Evolutionary conservation across 2,113 vertebrate species (phyloP), one percentile per base, ranked within the genome.

Genomic region (Phylloscopus trochiloides): DNA sequence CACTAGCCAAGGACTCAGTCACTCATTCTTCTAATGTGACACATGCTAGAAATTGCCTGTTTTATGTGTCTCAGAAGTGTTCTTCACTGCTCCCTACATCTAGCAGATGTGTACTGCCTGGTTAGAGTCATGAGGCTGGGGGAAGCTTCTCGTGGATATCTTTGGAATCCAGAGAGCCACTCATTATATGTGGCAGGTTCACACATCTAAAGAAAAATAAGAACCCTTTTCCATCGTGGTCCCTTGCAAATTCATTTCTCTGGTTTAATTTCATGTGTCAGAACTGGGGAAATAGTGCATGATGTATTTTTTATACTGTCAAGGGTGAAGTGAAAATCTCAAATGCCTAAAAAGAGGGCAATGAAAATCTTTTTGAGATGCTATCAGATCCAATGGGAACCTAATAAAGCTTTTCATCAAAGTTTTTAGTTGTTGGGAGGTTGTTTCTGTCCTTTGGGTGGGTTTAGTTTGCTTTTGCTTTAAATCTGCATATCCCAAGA

Each of bases 41-140:
- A 28, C 7, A 7, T 34, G 12, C 36, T 5, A 67, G 48, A 59
- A 87, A 22, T 17, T 42, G 3, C 1, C 7, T 62, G 2, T 3
- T 57, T 51, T 6, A 0, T 31, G 17, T 32, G 34, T 43, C 51
- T 13, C 28, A 11, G 15, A 50, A 2, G 5, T 13, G 7, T 66
- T 86, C 62, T 88, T 80, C 24, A 68, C 12, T 2, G 1, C 8
- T 86, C 11, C 31, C 12, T 67, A 34, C 36, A 22, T 61, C 24
- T 17, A 38, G 28, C 26, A 71, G 12, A 6, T 76, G 12, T 14
- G 4, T 22, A 24, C 8, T 73, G 24, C 16, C 29, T 9, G 3
- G 6, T 12, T 40, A 17, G 10, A 61, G 5, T 48, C 15, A 71
- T 0, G 1, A 11, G 6, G 16, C 25, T 0, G 1, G 40, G 14